phyloP scores from a whole-genome alignment of 2,113 vertebrate genomes.

The Pimephales promelas region DNA sequence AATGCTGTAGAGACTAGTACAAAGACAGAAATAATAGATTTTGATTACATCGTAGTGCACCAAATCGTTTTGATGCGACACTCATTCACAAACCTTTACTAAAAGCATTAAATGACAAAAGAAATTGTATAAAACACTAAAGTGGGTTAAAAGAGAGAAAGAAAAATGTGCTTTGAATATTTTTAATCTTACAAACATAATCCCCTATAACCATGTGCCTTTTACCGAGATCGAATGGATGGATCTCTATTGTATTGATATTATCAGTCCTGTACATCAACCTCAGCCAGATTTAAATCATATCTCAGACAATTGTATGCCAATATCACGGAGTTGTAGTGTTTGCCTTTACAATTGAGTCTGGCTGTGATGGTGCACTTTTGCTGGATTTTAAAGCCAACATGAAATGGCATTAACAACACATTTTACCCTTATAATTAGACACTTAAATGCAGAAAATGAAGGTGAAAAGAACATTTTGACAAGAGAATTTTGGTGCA shows the following conservation, averaged over 20 bases:
- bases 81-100: background rate
- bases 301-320: background rate
- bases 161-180: conserved; percentile 42
- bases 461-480: background rate
- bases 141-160: conserved; percentile 36
- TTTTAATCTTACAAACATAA: background rate
- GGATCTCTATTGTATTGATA: conserved; percentile 13
- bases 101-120: background rate
- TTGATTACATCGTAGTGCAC: background rate
- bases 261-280: background rate
- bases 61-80: background rate
- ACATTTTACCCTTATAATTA: background rate
- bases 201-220: conserved; percentile 35
- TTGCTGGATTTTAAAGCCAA: background rate
- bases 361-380: background rate
- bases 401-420: background rate
- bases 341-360: background rate
- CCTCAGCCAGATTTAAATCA: background rate
- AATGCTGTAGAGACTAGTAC: conserved; percentile 2
- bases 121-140: conserved; percentile 4
- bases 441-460: background rate
- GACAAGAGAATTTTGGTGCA: background rate
- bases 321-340: background rate
- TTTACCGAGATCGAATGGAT: background rate
- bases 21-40: background rate